Evolutionary conservation across 2,888 invertebrate genomes (phyloP).

Genomic region (Drosophila falleni): DNA sequence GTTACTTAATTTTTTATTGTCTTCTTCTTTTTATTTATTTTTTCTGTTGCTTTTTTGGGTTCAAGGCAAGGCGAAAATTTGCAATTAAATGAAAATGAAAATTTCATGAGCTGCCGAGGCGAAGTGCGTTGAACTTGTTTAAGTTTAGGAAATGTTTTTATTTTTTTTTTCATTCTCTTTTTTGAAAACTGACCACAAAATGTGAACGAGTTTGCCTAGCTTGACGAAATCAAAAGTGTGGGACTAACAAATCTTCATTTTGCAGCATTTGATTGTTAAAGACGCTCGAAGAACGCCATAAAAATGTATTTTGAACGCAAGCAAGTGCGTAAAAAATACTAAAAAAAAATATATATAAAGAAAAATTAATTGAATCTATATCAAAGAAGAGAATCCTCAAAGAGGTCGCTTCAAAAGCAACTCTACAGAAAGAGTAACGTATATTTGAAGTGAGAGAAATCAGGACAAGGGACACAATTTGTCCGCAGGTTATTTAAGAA

Average conservation of each 20-base stretch:
- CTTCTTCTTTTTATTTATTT: constrained; percentile 12
- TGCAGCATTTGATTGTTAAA: constrained; percentile 62
- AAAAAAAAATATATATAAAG: constrained; percentile 36
- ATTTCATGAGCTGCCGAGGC: constrained; percentile 63
- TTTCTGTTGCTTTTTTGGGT: constrained; percentile 22
- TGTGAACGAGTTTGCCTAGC: constrained; percentile 60
- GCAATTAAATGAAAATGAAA: constrained; percentile 79
- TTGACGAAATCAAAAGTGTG: constrained; percentile 7
- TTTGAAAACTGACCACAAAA: constrained; percentile 58
- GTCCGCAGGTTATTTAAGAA: constrained; percentile 39
- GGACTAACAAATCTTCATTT: constrained; percentile 46
- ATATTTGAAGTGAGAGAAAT: not conserved
- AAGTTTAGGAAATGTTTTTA: not conserved
- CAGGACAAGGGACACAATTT: constrained; percentile 36
- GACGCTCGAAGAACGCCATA: constrained; percentile 26
- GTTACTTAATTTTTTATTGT: constrained; percentile 12
- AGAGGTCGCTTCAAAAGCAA: not conserved
- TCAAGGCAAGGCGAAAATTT: constrained; percentile 71
- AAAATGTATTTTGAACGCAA: constrained; percentile 82
- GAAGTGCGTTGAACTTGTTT: constrained; percentile 66
- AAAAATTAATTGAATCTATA: not conserved
- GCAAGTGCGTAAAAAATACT: constrained; percentile 80
- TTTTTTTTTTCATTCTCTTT: not conserved
- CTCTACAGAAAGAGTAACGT: not conserved
- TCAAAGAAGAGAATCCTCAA: not conserved